Percentiles rank a stretch among this genome's conserved stretches.
phyloP scores from a whole-genome alignment of 1,140 invertebrate genomes.

The Ephestia elutella region DNA sequence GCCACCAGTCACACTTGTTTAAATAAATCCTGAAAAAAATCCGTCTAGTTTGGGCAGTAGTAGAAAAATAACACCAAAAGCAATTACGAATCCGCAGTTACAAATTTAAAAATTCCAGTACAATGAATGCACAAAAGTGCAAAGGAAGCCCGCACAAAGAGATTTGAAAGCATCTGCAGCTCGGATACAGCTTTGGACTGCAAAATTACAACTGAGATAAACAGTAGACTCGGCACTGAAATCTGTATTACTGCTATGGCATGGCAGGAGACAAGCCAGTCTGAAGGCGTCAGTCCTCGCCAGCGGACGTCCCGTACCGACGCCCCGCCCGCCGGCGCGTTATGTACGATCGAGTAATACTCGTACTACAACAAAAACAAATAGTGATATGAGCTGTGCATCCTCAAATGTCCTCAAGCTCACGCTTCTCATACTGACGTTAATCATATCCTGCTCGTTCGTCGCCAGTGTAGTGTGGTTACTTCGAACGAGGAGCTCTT shows the following conservation, averaged over 20 bases:
- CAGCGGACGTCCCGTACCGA: conserved; percentile 36
- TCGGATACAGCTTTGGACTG: conserved; percentile 58
- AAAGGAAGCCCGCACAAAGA: conserved; percentile 59
- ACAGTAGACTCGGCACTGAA: conserved; percentile 33
- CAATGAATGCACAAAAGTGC: conserved; percentile 53
- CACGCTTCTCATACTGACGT: conserved; percentile 62
- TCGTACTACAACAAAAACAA: conserved; percentile 64
- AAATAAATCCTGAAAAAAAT: no score
- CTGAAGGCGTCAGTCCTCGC: conserved; percentile 44
- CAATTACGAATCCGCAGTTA: conserved; percentile 23
- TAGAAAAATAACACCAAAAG: background rate
- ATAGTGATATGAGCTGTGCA: conserved; percentile 72
- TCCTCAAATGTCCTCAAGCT: conserved; percentile 59
- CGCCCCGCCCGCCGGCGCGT: conserved; percentile 34
- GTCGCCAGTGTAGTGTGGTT: conserved; percentile 67
- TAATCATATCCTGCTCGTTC: conserved; percentile 60
- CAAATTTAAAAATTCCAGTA: conserved; percentile 43
- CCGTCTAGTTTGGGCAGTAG: no score
- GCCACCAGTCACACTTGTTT: no score
- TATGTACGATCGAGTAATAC: conserved; percentile 55
- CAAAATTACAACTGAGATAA: conserved; percentile 63
- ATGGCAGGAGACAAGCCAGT: conserved; percentile 36
- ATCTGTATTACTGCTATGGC: conserved; percentile 14
- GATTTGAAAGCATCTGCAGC: conserved; percentile 65
- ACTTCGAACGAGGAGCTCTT: conserved; percentile 45